A percentile compares a stretch with the other conserved stretches of the same genome.
phyloP scores from a whole-genome alignment of 2,888 invertebrate genomes.

The Axea sp. region DNA sequence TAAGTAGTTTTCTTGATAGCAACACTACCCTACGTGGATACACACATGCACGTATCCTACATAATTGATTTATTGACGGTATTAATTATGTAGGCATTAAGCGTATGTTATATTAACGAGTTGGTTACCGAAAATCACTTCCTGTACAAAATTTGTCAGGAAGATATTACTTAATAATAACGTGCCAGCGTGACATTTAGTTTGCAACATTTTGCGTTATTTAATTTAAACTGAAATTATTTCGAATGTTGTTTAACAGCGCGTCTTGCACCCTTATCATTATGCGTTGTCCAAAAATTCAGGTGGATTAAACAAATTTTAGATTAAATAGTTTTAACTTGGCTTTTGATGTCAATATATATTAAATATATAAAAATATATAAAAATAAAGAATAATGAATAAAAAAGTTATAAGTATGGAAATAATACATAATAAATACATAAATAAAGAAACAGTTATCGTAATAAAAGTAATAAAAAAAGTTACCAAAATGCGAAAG shows the following conservation, averaged over 20 bases:
- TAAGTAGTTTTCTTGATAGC: constrained; percentile 5
- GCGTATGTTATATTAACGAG: constrained; percentile 39
- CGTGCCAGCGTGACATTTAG: constrained; percentile 1
- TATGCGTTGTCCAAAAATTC: too few species aligned
- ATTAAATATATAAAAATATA: too few species aligned
- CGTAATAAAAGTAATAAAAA: too few species aligned
- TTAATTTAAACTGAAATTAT: neutral
- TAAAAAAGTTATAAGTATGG: too few species aligned
- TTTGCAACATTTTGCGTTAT: neutral
- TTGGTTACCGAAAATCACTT: constrained; percentile 43
- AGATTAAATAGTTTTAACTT: too few species aligned
- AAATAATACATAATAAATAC: too few species aligned
- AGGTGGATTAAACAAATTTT: too few species aligned
- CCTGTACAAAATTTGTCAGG: constrained; percentile 33
- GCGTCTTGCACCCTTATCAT: too few species aligned
- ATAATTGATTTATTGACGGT: constrained; percentile 31
- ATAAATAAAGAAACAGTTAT: too few species aligned
- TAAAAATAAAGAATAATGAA: too few species aligned
- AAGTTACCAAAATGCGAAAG: too few species aligned
- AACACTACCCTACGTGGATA: neutral
- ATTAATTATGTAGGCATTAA: constrained; percentile 40
- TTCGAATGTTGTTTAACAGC: neutral
- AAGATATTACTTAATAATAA: constrained; percentile 34
- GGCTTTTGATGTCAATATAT: too few species aligned
- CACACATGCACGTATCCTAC: neutral